Evolutionary conservation across 2,888 invertebrate genomes (phyloP).

Genomic region (Hetaerina titia): DNA sequence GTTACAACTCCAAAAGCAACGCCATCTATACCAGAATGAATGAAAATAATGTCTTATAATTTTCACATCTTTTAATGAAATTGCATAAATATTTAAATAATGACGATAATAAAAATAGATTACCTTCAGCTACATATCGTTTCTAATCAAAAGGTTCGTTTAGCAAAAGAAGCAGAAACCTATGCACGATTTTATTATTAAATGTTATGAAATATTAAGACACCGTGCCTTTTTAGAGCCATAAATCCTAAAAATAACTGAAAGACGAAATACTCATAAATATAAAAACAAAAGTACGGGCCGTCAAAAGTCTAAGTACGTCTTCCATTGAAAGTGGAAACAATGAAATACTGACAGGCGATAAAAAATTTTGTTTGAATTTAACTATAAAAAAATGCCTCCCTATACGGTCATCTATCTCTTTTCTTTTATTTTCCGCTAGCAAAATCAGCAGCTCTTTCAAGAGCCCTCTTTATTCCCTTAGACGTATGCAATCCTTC

Average conservation of each 20-base stretch:
- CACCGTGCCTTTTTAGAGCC: too few relatives aligned
- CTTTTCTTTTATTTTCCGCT: constrained; percentile 38
- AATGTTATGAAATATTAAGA: too few relatives aligned
- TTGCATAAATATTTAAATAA: too few relatives aligned
- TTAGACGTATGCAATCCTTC: constrained; percentile 22
- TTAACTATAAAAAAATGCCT: not conserved
- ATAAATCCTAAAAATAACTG: not conserved
- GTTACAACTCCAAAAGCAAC: too few relatives aligned
- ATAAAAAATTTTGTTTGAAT: not conserved
- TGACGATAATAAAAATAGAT: too few relatives aligned
- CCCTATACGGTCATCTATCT: not conserved
- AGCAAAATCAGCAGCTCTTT: constrained; percentile 40
- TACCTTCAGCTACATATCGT: too few relatives aligned
- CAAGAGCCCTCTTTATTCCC: not conserved
- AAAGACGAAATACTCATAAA: not conserved
- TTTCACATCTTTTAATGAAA: too few relatives aligned
- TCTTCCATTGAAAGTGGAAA: not conserved
- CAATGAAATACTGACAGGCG: not conserved
- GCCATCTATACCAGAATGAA: too few relatives aligned
- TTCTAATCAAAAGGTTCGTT: too few relatives aligned
- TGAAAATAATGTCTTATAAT: too few relatives aligned
- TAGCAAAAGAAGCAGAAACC: too few relatives aligned
- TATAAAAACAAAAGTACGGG: not conserved
- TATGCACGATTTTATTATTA: too few relatives aligned
- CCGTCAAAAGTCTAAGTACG: not conserved